Evolutionary conservation across 92 coral and sea anemone species (phyloP).

Genomic region (Metridium senile): DNA sequence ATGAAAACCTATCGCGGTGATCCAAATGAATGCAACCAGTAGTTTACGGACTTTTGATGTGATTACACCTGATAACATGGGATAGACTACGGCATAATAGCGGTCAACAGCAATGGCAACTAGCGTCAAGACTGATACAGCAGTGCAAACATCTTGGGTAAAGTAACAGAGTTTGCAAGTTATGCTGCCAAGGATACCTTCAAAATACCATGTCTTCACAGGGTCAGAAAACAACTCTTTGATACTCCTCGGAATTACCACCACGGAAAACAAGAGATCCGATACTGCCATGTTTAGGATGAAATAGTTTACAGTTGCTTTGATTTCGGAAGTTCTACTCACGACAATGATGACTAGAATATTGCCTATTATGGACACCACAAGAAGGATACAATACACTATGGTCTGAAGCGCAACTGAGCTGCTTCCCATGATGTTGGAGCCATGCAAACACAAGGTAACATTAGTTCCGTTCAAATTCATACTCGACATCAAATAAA

Average conservation of each 20-base stretch:
- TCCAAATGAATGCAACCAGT: conserved; percentile 36
- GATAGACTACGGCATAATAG: conserved; percentile 46
- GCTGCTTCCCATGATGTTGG: background rate
- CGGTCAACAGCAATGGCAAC: conserved; percentile 51
- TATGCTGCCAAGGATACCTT: conserved; percentile 30
- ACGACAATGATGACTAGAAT: conserved; percentile 35
- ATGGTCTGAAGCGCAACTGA: conserved; percentile 10
- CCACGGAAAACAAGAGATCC: conserved; percentile 45
- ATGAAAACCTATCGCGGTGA: conserved; percentile 30
- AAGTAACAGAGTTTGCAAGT: conserved; percentile 36
- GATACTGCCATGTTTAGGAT: conserved; percentile 60
- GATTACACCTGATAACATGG: conserved; percentile 34
- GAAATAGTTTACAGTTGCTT: conserved; percentile 40
- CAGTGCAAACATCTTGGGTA: conserved; percentile 47
- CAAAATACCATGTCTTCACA: conserved; percentile 27
- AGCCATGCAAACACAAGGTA: conserved; percentile 1
- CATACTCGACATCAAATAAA: conserved; percentile 11
- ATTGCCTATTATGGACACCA: conserved; percentile 34
- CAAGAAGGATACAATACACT: conserved; percentile 20
- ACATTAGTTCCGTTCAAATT: conserved; percentile 18
- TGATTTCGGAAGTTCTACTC: conserved; percentile 22
- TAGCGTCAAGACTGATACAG: conserved; percentile 46
- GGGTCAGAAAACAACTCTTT: conserved; percentile 26
- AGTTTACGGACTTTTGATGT: conserved; percentile 29
- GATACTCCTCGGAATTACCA: conserved; percentile 32